phyloP scores from a whole-genome alignment of 1,140 invertebrate species.

The Piezodorus guildinii region DNA sequence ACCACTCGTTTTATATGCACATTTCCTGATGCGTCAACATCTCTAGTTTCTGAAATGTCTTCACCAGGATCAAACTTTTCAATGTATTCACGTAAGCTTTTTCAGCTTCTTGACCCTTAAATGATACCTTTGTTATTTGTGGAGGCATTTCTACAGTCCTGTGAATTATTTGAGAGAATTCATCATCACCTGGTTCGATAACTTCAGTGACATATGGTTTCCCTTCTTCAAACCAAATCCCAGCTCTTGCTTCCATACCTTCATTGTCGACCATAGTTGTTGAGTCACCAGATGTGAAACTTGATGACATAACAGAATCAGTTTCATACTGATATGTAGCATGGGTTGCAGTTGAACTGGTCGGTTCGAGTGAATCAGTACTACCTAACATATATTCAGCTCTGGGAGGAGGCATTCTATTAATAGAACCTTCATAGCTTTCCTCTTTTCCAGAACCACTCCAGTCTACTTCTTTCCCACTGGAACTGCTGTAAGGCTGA shows the following conservation, averaged over 20 bases:
- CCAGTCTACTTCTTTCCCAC: conserved; percentile 34
- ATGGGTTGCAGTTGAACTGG: conserved; percentile 63
- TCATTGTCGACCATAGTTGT: conserved; percentile 60
- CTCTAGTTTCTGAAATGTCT: conserved; percentile 37
- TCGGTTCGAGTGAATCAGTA: conserved; percentile 52
- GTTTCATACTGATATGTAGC: conserved; percentile 74
- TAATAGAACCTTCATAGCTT: conserved; percentile 31
- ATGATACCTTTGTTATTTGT: conserved; percentile 42
- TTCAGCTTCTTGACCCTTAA: conserved; percentile 41
- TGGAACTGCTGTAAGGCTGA: conserved; percentile 35
- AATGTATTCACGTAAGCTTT: conserved; percentile 39
- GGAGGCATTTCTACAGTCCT: conserved; percentile 39
- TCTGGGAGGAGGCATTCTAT: conserved; percentile 33
- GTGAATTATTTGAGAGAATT: conserved; percentile 37
- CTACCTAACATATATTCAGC: conserved; percentile 45
- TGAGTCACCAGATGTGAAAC: conserved; percentile 62
- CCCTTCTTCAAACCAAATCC: conserved; percentile 35
- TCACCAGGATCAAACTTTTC: conserved; percentile 40
- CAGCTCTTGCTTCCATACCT: conserved; percentile 35
- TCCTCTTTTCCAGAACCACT: conserved; percentile 37
- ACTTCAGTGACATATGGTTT: conserved; percentile 38
- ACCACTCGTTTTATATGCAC: conserved; percentile 39
- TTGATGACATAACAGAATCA: conserved; percentile 69
- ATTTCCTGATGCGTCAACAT: conserved; percentile 40
- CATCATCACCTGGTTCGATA: conserved; percentile 35